Evolutionary conservation across 2,888 invertebrate genomes (phyloP).

Genomic region (Ormyrus pomaceus): DNA sequence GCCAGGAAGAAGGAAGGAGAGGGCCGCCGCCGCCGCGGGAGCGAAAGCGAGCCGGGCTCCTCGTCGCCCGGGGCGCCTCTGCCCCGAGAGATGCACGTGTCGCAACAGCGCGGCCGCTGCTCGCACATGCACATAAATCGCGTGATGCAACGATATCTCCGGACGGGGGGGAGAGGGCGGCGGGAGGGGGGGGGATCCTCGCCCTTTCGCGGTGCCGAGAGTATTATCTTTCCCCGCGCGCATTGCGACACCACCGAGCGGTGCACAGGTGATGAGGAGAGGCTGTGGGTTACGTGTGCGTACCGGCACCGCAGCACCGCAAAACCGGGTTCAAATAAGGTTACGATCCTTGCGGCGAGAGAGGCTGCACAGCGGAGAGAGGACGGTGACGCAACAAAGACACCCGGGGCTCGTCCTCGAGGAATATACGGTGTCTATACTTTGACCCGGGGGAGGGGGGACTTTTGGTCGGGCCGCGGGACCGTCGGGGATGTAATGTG

Average conservation of each 20-base stretch:
- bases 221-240: constrained; percentile 43
- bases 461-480: not conserved
- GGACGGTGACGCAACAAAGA: too few relatives aligned
- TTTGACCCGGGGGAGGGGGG: too few relatives aligned
- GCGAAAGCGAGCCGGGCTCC: too few relatives aligned
- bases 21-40: constrained; percentile 1
- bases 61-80: too few relatives aligned
- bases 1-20: not conserved
- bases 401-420: too few relatives aligned
- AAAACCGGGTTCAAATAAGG: constrained; percentile 41
- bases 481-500: not conserved
- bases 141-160: not conserved
- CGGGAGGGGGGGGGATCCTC: constrained; percentile 30
- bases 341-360: not conserved
- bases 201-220: constrained; percentile 35
- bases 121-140: constrained; percentile 19
- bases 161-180: not conserved
- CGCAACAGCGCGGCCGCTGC: not conserved
- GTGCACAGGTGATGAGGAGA: too few relatives aligned
- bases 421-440: too few relatives aligned
- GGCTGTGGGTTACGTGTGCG: constrained; percentile 5
- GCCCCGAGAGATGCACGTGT: not conserved
- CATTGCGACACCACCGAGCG: constrained; percentile 35
- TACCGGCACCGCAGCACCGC: constrained; percentile 21
- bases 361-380: constrained; percentile 4